Conservation (phyloP, 2,888 invertebrate species). For the Ariolimax columbianus region DNA sequence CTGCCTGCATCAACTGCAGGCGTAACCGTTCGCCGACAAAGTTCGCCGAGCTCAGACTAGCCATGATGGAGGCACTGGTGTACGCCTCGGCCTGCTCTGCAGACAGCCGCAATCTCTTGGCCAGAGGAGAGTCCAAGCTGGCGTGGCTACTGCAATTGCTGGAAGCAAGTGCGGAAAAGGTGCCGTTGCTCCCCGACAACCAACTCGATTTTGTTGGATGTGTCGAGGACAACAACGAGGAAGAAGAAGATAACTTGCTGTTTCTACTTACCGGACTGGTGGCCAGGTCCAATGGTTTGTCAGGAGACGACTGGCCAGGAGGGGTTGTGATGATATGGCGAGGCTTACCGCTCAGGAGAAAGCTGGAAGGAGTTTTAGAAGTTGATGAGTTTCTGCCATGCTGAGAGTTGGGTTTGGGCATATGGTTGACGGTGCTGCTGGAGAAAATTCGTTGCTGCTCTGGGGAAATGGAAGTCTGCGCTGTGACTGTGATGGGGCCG, state of each 20-base stretch:
- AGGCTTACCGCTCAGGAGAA: conserved; percentile 6
- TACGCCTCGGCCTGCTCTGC: conserved; percentile 52
- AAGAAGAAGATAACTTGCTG: conserved; percentile 25
- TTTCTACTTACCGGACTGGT: conserved; percentile 47
- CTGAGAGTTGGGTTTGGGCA: conserved; percentile 2
- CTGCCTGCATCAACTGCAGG: conserved; percentile 48
- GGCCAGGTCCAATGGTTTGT: conserved; percentile 46
- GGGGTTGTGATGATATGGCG: background rate
- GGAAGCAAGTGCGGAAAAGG: background rate
- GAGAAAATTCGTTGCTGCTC: conserved; percentile 40
- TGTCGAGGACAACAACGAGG: background rate
- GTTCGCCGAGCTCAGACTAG: conserved; percentile 55
- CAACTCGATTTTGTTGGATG: conserved; percentile 22
- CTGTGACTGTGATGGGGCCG: conserved; percentile 59
- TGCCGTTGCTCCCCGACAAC: conserved; percentile 32
- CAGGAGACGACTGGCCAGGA: conserved; percentile 9
- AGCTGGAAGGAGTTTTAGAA: conserved; percentile 18
- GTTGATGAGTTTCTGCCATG: conserved; percentile 3
- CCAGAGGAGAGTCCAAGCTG: conserved; percentile 42
- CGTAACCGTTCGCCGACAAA: conserved; percentile 43
- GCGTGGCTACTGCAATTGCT: background rate
- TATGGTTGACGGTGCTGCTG: conserved; percentile 23
- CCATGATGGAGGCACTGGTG: conserved; percentile 60
- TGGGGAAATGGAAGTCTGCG: conserved; percentile 52
- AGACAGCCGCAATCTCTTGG: conserved; percentile 33